phyloP scores from a whole-genome alignment of 2,888 invertebrate species.

The Cheilosia impressa region DNA sequence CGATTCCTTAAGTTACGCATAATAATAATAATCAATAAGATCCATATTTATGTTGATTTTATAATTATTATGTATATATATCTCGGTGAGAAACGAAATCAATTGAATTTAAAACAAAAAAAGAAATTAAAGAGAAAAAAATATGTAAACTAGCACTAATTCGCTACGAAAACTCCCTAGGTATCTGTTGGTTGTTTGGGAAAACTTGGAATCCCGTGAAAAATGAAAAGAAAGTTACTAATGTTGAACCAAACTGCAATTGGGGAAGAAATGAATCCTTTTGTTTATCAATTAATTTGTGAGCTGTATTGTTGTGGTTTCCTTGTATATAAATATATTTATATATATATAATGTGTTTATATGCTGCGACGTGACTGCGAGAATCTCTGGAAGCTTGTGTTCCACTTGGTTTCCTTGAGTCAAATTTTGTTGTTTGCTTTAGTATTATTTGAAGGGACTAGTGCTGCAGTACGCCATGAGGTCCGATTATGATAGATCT shows the following conservation, averaged over 20 bases:
- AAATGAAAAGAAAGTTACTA: conserved; percentile 16
- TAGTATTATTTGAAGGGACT: conserved; percentile 75
- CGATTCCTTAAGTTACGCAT: conserved; percentile 60
- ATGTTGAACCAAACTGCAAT: conserved; percentile 47
- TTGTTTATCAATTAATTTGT: conserved; percentile 64
- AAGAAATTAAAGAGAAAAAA: conserved; percentile 26
- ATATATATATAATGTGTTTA: conserved; percentile 54
- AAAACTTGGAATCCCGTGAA: conserved; percentile 23
- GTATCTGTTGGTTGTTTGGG: conserved; percentile 6
- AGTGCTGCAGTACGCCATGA: conserved; percentile 78
- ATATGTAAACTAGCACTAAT: conserved; percentile 65
- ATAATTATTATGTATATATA: conserved; percentile 15
- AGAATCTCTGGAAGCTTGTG: conserved; percentile 58
- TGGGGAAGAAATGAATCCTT: conserved; percentile 47
- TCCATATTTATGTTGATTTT: conserved; percentile 1
- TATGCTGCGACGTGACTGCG: conserved; percentile 74
- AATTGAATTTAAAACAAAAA: conserved; percentile 47
- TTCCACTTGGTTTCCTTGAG: conserved; percentile 68
- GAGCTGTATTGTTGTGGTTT: conserved; percentile 69
- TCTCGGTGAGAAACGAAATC: conserved; percentile 58
- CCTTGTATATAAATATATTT: conserved; percentile 75
- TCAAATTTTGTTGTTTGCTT: conserved; percentile 66
- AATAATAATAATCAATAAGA: conserved; percentile 47
- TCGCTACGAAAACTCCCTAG: conserved; percentile 54
- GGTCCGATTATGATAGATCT: conserved; percentile 83